A percentile compares a stretch with the other conserved stretches of the same genome.
Conservation (phyloP, 2,888 invertebrate species). For the Pachydiplax longipennis region DNA sequence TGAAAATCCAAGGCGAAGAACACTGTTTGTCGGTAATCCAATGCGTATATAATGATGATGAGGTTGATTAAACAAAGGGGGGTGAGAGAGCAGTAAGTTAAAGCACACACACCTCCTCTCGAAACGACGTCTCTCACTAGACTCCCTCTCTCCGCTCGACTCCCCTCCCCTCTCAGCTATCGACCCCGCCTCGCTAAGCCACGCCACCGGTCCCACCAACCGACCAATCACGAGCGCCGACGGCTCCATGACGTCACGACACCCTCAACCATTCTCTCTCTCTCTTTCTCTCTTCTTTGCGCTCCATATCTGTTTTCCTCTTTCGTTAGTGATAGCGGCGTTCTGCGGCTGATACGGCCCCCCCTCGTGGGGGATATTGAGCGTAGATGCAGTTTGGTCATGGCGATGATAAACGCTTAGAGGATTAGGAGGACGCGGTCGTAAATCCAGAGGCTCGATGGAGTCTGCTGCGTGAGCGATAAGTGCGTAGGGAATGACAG, state of each 20-base stretch:
- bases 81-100: neutral
- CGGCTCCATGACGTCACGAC: constrained; percentile 5
- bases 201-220: constrained; percentile 20
- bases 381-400: no score
- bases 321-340: no score
- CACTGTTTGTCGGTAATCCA: neutral
- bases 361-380: no score
- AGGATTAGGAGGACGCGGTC: no score
- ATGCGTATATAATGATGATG: neutral
- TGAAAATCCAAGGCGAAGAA: neutral
- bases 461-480: no score
- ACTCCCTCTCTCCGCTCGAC: neutral
- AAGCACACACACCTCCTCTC: neutral
- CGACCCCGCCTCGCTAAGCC: constrained; percentile 37
- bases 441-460: no score
- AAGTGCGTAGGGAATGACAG: no score
- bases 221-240: neutral
- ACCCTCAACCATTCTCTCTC: neutral
- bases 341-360: no score
- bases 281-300: neutral
- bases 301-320: neutral
- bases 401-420: no score
- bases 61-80: neutral
- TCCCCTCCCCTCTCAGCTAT: neutral
- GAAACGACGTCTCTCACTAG: constrained; percentile 9